Conservation (phyloP, 2,797 vertebrate genomes). For the Pseudochirops corinnae region DNA sequence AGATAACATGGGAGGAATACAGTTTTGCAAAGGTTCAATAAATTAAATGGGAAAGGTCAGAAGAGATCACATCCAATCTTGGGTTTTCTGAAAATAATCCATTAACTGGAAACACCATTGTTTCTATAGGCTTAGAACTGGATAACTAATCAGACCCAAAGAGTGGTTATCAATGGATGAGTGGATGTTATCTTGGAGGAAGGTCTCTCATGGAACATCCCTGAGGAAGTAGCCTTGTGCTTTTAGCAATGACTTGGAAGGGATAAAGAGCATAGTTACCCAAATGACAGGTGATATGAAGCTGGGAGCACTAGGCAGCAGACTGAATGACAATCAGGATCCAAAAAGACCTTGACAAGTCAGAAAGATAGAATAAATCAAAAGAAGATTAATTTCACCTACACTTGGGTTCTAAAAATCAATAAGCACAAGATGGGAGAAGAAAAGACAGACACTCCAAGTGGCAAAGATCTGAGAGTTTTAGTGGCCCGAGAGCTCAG, state of each 20-base stretch:
- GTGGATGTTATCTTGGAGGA: neutral
- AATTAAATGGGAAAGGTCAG: constrained; percentile 52
- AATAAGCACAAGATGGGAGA: neutral
- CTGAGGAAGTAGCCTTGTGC: neutral
- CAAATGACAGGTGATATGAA: neutral
- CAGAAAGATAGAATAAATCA: neutral
- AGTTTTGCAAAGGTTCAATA: constrained; percentile 17
- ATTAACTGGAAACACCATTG: neutral
- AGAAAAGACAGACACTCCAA: neutral
- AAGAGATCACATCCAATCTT: neutral
- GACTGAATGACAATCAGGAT: neutral
- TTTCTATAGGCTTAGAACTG: neutral
- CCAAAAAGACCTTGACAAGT: neutral
- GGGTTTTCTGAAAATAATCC: neutral
- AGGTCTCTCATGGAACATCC: neutral
- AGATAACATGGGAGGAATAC: neutral
- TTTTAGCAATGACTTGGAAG: neutral
- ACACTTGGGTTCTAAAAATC: neutral
- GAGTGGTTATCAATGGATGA: neutral
- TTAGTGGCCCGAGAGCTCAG: neutral
- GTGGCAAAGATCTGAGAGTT: neutral
- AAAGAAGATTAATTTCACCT: neutral
- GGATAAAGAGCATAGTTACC: neutral
- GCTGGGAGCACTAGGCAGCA: neutral
- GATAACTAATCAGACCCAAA: neutral